Evolutionary conservation across 2,797 vertebrate species (phyloP).

Genomic region (Tamandua tetradactyla): DNA sequence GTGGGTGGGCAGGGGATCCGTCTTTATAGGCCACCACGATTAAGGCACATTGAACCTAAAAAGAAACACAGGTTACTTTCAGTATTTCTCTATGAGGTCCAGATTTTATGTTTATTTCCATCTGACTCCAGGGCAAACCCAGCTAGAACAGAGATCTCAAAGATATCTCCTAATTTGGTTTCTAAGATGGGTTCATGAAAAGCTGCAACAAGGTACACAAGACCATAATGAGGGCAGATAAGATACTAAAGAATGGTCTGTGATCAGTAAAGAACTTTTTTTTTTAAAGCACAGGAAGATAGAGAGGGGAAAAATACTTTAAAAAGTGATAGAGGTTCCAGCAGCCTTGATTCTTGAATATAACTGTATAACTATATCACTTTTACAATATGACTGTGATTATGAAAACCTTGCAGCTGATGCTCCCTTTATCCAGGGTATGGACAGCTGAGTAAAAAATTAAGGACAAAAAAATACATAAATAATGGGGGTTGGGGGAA

Average conservation of each 20-base stretch:
- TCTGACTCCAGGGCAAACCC: not conserved
- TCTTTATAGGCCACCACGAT: constrained; percentile 98
- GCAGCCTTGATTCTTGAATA: too few species aligned
- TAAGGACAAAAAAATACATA: too few species aligned
- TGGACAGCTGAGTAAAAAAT: too few species aligned
- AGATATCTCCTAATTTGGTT: not conserved
- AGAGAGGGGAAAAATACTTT: not conserved
- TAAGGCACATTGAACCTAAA: constrained; percentile 92
- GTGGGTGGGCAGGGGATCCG: constrained; percentile 92
- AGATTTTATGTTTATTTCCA: not conserved
- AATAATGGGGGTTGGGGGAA: too few species aligned
- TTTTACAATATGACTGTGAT: too few species aligned
- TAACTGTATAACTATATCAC: too few species aligned
- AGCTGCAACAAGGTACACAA: not conserved
- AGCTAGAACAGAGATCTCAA: not conserved
- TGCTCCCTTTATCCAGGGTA: too few species aligned
- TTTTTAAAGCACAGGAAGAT: not conserved
- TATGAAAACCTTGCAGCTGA: too few species aligned
- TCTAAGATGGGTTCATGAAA: not conserved
- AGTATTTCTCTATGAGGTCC: not conserved
- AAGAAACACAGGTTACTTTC: constrained; percentile 30
- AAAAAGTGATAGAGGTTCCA: not conserved
- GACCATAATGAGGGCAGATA: constrained; percentile 26
- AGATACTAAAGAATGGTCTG: not conserved
- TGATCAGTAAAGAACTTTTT: constrained; percentile 3